Evolutionary conservation across 2,888 invertebrate species (phyloP), one percentile per base, ranked within the genome.

Genomic region (Thereva nobilitata): DNA sequence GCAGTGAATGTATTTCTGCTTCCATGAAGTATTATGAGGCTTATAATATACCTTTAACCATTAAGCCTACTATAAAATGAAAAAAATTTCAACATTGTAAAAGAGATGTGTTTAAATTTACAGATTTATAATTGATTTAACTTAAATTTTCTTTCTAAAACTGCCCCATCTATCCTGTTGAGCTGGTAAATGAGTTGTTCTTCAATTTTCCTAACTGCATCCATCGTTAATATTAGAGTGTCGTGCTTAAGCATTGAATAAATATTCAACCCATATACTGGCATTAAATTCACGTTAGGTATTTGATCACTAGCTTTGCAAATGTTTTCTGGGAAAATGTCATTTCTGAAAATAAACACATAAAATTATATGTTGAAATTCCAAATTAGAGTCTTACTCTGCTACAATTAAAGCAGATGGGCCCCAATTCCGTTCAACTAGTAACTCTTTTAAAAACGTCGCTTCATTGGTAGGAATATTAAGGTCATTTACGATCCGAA

Each of bases 211-310:
- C 95, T 90, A 1, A 93, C 87, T 0, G 97, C 97, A 52, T 87
- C 85, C 71, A 89, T 82, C 0, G 97, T 96, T 3, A 98, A 78
- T 4, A 98, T 89, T 7, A 99, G 82, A 0, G 97, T 97, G 70
- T 94, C 91, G 80, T 98, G 93, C 82, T 99, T 99, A 70, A 99
- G 79, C 93, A 99, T 96, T 42, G 97, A 96, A 82, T 91, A 92
- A 0, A 97, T 95, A 83, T 99, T 99, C 10, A 99, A 84, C 75
- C 95, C 94, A 82, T 96, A 98, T 0, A 89, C 89, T 7, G 99
- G 99, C 94, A 99, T 95, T 35, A 97, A 83, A 80, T 94, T 98
- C 44, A 95, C 87, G 76, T 93, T 91, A 44, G 86, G 86, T n/a
- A 97, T 83, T 3, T 77, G 72, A 73, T 92, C 89, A 3, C 90